Evolutionary conservation across 2,113 vertebrate species (phyloP), one percentile per base, ranked within the genome.

Genomic region (Paracanthobrama guichenoti): DNA sequence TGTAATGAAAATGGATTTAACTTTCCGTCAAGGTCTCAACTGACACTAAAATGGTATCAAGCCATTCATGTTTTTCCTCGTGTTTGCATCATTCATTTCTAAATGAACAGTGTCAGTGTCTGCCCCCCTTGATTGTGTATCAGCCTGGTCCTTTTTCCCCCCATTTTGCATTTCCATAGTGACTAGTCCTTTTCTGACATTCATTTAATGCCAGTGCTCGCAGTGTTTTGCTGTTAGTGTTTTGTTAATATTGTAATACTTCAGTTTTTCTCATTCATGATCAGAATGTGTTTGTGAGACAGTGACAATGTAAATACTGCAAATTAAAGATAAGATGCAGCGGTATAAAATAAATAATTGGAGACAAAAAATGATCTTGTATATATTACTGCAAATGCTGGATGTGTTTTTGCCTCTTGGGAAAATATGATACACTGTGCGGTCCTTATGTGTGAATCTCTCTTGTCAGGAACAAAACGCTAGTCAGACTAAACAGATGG

Each of bases 291-390:
- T 85, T 86, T 74, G 86, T 84, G 80, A 86, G 86, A 53, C 85
- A 86, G 87, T 92, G 90, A 91, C 87, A 82, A 55, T 93, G 92
- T 93, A 93, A 62, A 94, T 93, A 93, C 5, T 91, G 90, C 89
- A 92, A 92, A 92, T 90, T 90, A 90, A 78, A 90, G 53, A 90
- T 90, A 92, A 90, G 89, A 83, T 75, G 78, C 85, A 31, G 72
- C 62, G 44, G 72, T 82, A 72, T 72, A 72, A 84, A 87, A 87
- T 87, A 84, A 84, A 87, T 55, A 0, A 55, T 84, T 87, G 84
- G 26, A 84, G 62, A 87, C 60, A 69, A 81, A 87, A n/a, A 84
- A 66, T 14, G 3, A 24, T 11, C 75, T 60, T 78, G 53, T 46
- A 10, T 44, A 1, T 62, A 12, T 79, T 11, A 62, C 18, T 79